phyloP scores from a whole-genome alignment of 2,797 vertebrate species.

The Microchirus variegatus region DNA sequence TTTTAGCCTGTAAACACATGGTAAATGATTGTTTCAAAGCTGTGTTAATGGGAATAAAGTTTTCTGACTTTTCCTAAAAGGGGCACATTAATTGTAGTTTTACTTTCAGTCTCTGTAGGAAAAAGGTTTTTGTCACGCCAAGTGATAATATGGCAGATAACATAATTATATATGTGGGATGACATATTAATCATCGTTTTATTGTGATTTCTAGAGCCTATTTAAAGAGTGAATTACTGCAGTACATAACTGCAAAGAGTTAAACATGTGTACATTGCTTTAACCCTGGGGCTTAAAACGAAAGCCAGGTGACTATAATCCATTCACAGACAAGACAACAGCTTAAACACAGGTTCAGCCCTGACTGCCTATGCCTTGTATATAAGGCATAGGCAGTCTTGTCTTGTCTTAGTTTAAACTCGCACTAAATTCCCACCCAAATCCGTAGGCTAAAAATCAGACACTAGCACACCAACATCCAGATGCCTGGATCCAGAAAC shows the following conservation, averaged over 20 bases:
- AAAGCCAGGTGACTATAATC: slow-evolving; percentile 52
- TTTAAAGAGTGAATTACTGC: slow-evolving; percentile 6
- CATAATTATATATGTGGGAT: too few species aligned
- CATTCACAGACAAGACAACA: slow-evolving; percentile 37
- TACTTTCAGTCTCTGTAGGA: too few species aligned
- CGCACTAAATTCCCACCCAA: slow-evolving; percentile 24
- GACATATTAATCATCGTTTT: background rate
- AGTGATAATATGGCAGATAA: too few species aligned
- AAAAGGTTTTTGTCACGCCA: too few species aligned
- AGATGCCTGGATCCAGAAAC: background rate
- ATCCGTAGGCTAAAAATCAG: slow-evolving; percentile 25
- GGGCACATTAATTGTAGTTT: too few species aligned
- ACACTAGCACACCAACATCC: background rate
- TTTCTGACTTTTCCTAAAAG: too few species aligned
- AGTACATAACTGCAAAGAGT: slow-evolving; percentile 5
- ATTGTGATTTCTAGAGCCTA: slow-evolving; percentile 1
- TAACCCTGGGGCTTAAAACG: slow-evolving; percentile 32
- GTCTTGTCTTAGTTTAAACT: slow-evolving; percentile 47
- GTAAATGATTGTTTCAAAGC: too few species aligned
- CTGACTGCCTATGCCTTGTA: slow-evolving; percentile 29
- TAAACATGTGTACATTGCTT: slow-evolving; percentile 30
- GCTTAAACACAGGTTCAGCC: slow-evolving; percentile 49
- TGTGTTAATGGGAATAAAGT: too few species aligned
- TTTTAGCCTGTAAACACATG: too few species aligned
- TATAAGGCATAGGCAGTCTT: too few species aligned